phyloP scores from a whole-genome alignment of 1,140 invertebrate genomes.

The Achroia grisella region DNA sequence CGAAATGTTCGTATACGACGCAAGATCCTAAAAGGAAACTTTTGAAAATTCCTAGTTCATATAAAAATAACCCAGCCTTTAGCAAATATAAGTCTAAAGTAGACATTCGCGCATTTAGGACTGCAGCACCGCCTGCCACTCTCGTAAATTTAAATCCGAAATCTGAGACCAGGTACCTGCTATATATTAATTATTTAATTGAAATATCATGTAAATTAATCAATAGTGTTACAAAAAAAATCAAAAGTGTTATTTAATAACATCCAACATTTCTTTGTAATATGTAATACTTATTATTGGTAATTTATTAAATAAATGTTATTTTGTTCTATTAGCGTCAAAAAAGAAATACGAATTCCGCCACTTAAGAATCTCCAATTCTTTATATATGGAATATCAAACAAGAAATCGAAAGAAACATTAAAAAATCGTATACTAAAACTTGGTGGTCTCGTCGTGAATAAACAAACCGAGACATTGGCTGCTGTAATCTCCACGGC shows the following conservation, averaged over 20 bases:
- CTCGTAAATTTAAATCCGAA: conserved; percentile 74
- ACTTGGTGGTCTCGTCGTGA: conserved; percentile 83
- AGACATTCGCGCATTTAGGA: conserved; percentile 75
- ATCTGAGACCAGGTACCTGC: conserved; percentile 20
- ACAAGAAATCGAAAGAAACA: conserved; percentile 73
- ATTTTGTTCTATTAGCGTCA: conserved; percentile 23
- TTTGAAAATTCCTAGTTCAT: conserved; percentile 82
- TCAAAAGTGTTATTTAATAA: not conserved
- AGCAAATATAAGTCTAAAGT: conserved; percentile 81
- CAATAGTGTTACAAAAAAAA: not conserved
- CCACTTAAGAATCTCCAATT: conserved; percentile 88
- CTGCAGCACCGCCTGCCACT: conserved; percentile 72
- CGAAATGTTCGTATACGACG: conserved; percentile 85
- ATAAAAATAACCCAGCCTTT: conserved; percentile 79
- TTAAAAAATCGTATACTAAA: conserved; percentile 81
- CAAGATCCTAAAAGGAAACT: conserved; percentile 82
- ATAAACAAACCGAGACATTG: conserved; percentile 78
- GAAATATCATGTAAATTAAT: not conserved
- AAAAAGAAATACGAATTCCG: conserved; percentile 72
- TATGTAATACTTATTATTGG: not conserved
- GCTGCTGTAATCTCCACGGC: conserved; percentile 86
- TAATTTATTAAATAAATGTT: not conserved
- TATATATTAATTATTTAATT: not conserved
- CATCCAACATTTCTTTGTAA: not conserved
- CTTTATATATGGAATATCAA: conserved; percentile 79